These are phyloP conservation scores for Oncorhynchus keta DNA, from an alignment of 2,113 vertebrate species.

Conservation along the genomic window DNA sequence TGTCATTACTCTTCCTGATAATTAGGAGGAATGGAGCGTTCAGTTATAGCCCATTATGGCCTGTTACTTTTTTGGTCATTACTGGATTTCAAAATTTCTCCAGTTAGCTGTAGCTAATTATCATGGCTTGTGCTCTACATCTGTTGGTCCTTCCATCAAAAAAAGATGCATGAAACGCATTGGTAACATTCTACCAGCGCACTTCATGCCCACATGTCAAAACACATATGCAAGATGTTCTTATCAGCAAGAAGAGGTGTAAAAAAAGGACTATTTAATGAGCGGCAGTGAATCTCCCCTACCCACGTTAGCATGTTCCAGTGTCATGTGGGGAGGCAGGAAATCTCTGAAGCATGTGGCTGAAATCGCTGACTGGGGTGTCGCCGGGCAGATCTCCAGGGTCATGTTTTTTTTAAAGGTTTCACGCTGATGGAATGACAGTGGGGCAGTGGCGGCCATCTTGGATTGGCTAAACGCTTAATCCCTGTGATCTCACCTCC, in stretches of 20 bases:
- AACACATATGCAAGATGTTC: background rate
- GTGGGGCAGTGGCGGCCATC: conserved; percentile 1
- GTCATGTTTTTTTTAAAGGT: conserved; percentile 18
- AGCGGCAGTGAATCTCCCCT: background rate
- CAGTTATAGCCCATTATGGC: too few relatives aligned
- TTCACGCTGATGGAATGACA: background rate
- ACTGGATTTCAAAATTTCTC: too few relatives aligned
- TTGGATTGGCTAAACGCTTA: conserved; percentile 7
- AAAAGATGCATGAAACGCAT: too few relatives aligned
- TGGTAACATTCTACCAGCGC: too few relatives aligned
- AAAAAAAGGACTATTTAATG: background rate
- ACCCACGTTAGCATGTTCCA: background rate
- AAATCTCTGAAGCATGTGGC: conserved; percentile 4
- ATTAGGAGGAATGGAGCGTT: conserved; percentile 2
- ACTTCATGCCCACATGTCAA: background rate
- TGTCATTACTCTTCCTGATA: conserved; percentile 6
- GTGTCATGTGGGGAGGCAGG: background rate
- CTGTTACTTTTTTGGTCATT: too few relatives aligned
- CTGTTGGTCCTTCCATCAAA: too few relatives aligned
- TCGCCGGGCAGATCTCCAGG: background rate
- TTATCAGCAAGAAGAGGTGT: background rate
- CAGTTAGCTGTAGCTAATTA: too few relatives aligned
- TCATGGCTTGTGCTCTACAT: too few relatives aligned
- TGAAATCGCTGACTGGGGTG: conserved; percentile 15
- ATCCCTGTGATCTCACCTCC: conserved; percentile 2